Percentiles rank a stretch among this genome's conserved stretches.
Conservation (phyloP, 2,888 invertebrate genomes). For the Anoplius nigerrimus region DNA sequence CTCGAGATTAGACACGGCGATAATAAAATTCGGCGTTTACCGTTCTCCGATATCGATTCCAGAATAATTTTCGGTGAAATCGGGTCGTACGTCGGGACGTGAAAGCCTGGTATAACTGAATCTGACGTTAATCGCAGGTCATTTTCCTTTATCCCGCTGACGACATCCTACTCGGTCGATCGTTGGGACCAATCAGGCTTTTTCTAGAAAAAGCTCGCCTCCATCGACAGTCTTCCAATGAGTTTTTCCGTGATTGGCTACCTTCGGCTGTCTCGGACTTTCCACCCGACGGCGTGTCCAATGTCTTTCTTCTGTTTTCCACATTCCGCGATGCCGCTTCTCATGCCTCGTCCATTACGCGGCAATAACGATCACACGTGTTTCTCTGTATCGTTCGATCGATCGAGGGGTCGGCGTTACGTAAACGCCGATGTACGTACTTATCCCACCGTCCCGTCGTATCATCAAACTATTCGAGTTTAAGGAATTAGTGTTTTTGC, state of each 20-base stretch:
- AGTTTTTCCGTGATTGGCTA: too few species aligned
- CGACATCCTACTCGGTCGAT: not conserved
- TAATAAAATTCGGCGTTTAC: conserved; percentile 25
- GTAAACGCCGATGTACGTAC: conserved; percentile 29
- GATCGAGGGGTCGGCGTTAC: conserved; percentile 40
- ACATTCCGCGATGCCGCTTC: conserved; percentile 34
- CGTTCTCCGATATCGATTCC: conserved; percentile 15
- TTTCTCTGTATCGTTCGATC: conserved; percentile 28
- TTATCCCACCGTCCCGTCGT: not conserved
- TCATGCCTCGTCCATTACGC: conserved; percentile 39
- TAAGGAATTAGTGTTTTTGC: too few species aligned
- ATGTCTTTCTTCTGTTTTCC: conserved; percentile 32
- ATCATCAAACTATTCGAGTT: too few species aligned
- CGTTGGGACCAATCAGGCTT: not conserved
- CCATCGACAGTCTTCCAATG: too few species aligned
- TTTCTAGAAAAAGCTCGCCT: too few species aligned
- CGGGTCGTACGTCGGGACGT: too few species aligned
- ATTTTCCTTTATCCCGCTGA: conserved; percentile 39
- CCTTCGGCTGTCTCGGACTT: conserved; percentile 28
- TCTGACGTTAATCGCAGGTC: conserved; percentile 48
- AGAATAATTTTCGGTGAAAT: conserved; percentile 19
- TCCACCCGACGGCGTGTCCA: conserved; percentile 21
- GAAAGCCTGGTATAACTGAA: conserved; percentile 32
- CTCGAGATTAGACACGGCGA: not conserved
- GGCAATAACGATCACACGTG: conserved; percentile 27